Percentiles rank a stretch among this genome's conserved stretches.
Evolutionary conservation across 2,888 invertebrate genomes (phyloP).

Genomic region (Cerastis leucographa): DNA sequence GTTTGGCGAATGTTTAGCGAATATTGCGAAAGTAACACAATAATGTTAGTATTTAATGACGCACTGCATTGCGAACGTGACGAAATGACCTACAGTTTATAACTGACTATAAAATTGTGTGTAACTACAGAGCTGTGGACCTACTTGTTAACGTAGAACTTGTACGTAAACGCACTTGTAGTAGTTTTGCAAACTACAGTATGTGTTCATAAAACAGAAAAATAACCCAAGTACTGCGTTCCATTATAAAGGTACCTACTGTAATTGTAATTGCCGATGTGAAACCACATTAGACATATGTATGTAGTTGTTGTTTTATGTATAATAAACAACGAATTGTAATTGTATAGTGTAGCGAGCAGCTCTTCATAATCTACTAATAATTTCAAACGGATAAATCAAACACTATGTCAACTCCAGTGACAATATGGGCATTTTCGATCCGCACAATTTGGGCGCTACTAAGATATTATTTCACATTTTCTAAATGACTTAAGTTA

Average conservation of each 20-base stretch:
- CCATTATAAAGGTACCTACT: not conserved
- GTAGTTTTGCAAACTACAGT: slow-evolving; percentile 23
- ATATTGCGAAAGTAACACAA: slow-evolving; percentile 35
- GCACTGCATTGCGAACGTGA: slow-evolving; percentile 66
- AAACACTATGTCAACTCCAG: not conserved
- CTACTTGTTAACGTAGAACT: slow-evolving; percentile 43
- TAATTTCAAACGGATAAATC: slow-evolving; percentile 6
- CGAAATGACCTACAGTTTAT: slow-evolving; percentile 52
- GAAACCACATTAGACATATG: slow-evolving; percentile 9
- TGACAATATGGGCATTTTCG: not conserved
- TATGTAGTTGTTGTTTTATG: slow-evolving; percentile 7
- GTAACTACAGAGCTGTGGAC: slow-evolving; percentile 47
- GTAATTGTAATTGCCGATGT: slow-evolving; percentile 27
- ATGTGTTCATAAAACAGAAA: slow-evolving; percentile 1
- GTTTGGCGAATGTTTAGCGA: slow-evolving; percentile 45
- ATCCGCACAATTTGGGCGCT: not conserved
- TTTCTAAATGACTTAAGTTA: slow-evolving; percentile 29
- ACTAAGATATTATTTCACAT: slow-evolving; percentile 3
- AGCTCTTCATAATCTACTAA: not conserved
- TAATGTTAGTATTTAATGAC: slow-evolving; percentile 52
- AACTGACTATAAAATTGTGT: slow-evolving; percentile 55
- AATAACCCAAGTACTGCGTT: slow-evolving; percentile 6
- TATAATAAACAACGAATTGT: slow-evolving; percentile 21
- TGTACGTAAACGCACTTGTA: slow-evolving; percentile 28
- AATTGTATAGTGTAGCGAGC: slow-evolving; percentile 1